Evolutionary conservation across 1,140 invertebrate genomes (phyloP).

Genomic region (Trichoplusia ni): DNA sequence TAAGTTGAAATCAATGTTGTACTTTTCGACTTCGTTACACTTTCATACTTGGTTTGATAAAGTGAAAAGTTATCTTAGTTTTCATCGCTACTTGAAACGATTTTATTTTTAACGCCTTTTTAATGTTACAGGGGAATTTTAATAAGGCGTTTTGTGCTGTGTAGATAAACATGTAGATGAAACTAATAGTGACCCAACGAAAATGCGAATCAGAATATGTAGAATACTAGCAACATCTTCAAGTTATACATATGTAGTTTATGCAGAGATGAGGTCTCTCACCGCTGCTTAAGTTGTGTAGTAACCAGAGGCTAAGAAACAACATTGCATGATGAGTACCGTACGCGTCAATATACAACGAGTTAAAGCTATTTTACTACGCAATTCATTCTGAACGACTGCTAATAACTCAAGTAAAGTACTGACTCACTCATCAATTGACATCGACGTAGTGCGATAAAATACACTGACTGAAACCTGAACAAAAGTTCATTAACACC

Average conservation of each 20-base stretch:
- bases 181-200: too few relatives aligned
- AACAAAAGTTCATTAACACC: not conserved
- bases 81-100: not conserved
- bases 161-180: too few relatives aligned
- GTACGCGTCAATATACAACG: slow-evolving; percentile 1
- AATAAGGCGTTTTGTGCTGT: too few relatives aligned
- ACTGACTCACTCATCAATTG: not conserved
- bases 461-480: slow-evolving; percentile 1
- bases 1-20: not conserved
- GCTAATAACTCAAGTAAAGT: slow-evolving; percentile 19
- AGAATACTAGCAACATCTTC: too few relatives aligned
- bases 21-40: not conserved
- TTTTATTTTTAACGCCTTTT: not conserved
- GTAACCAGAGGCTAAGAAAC: too few relatives aligned
- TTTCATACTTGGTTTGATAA: not conserved
- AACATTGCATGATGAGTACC: not conserved
- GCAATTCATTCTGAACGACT: slow-evolving; percentile 10
- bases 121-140: not conserved
- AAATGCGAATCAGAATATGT: too few relatives aligned
- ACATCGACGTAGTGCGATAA: not conserved
- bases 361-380: slow-evolving; percentile 6
- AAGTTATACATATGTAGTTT: too few relatives aligned
- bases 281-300: too few relatives aligned
- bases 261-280: too few relatives aligned
- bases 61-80: not conserved